phyloP scores from a whole-genome alignment of 1,140 invertebrate species.

The Nephotettix cincticeps region DNA sequence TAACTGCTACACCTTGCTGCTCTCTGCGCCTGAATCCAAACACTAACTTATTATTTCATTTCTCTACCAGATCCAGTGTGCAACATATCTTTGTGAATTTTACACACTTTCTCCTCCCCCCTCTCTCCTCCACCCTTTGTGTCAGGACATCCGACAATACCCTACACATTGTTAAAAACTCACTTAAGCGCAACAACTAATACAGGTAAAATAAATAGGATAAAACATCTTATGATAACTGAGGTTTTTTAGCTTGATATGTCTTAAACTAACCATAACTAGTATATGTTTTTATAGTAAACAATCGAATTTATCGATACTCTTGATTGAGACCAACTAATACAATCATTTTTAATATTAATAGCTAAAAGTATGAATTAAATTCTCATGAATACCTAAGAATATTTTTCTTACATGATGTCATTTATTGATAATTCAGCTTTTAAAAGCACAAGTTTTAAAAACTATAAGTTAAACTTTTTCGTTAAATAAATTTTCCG shows the following conservation, averaged over 20 bases:
- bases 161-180: not conserved
- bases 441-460: not conserved
- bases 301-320: constrained; percentile 12
- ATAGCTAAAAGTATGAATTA: not conserved
- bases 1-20: too few species aligned
- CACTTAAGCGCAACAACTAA: constrained; percentile 18
- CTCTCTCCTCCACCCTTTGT: too few species aligned
- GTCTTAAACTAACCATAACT: not conserved
- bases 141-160: constrained; percentile 9
- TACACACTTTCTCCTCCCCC: too few species aligned
- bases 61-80: too few species aligned
- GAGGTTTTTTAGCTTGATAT: constrained; percentile 11
- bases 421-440: too few species aligned
- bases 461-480: not conserved
- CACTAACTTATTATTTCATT: too few species aligned
- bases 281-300: constrained; percentile 12
- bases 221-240: not conserved
- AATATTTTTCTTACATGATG: too few species aligned
- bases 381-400: not conserved
- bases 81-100: too few species aligned
- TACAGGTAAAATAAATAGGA: constrained; percentile 3
- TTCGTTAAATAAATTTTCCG: not conserved
- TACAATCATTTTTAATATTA: constrained; percentile 12
- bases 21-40: too few species aligned
- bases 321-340: constrained; percentile 8